These are phyloP conservation scores for Lycophotia porphyrea DNA, from an alignment of 2,888 invertebrate genomes.

Conservation along the genomic window DNA sequence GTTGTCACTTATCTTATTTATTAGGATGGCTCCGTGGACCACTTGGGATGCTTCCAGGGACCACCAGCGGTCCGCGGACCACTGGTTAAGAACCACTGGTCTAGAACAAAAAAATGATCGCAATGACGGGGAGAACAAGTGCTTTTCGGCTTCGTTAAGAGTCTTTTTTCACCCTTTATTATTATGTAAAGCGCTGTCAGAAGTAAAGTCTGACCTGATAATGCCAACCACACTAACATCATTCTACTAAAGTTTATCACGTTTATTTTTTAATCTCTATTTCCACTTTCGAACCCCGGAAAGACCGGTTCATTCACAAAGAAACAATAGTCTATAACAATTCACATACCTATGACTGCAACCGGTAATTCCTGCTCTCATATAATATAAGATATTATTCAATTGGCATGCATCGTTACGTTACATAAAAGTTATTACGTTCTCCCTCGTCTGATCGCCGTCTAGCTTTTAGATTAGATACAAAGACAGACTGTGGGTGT, in stretches of 20 bases:
- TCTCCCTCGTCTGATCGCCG: conserved; percentile 42
- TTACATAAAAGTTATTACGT: conserved; percentile 57
- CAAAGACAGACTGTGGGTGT: background rate
- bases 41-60: too few species aligned
- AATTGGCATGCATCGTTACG: conserved; percentile 51
- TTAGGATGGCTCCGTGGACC: too few species aligned
- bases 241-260: background rate
- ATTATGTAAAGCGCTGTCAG: too few species aligned
- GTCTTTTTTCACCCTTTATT: too few species aligned
- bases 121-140: too few species aligned
- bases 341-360: conserved; percentile 7
- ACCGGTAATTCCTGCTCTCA: conserved; percentile 47
- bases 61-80: too few species aligned
- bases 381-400: conserved; percentile 38
- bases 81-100: too few species aligned
- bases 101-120: too few species aligned
- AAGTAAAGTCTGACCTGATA: too few species aligned
- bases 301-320: conserved; percentile 36
- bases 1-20: too few species aligned
- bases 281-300: conserved; percentile 17
- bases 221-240: too few species aligned
- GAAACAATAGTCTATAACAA: conserved; percentile 18
- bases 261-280: conserved; percentile 2
- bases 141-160: too few species aligned
- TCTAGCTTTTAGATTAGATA: conserved; percentile 34